Percentiles rank a stretch among this genome's conserved stretches.
phyloP scores from a whole-genome alignment of 2,888 invertebrate species.

The Acronicta aceris region DNA sequence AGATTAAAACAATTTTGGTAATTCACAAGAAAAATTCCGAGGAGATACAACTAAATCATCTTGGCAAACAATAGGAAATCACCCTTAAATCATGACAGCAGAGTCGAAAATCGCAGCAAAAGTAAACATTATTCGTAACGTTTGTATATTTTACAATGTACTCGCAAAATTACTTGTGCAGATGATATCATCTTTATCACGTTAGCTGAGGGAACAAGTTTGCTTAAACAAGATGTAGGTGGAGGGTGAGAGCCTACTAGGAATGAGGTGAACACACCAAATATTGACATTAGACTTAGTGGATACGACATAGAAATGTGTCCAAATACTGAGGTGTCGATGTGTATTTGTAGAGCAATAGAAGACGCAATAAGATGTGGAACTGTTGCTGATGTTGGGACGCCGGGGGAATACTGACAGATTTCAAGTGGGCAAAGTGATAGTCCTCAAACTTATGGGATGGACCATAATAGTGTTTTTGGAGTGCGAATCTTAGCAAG shows the following conservation, averaged over 20 bases:
- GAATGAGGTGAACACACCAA: conserved; percentile 79
- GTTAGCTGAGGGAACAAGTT: conserved; percentile 31
- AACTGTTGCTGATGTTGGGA: conserved; percentile 51
- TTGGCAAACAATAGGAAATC: conserved; percentile 57
- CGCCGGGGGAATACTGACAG: conserved; percentile 48
- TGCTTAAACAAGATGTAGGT: conserved; percentile 12
- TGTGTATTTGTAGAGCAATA: conserved; percentile 82
- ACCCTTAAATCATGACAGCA: conserved; percentile 63
- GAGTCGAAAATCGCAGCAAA: conserved; percentile 63
- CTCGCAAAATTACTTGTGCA: conserved; percentile 39
- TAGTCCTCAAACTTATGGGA: conserved; percentile 7
- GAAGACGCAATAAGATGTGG: conserved; percentile 73
- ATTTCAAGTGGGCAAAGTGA: conserved; percentile 42
- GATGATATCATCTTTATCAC: conserved; percentile 12
- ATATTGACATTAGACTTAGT: conserved; percentile 84
- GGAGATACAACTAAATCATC: conserved; percentile 56
- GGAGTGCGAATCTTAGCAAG: conserved; percentile 10
- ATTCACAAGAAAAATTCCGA: conserved; percentile 57
- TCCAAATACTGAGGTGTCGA: conserved; percentile 81
- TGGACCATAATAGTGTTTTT: conserved; percentile 17
- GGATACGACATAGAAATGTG: conserved; percentile 82
- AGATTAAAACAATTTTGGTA: conserved; percentile 60
- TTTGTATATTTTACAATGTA: conserved; percentile 60
- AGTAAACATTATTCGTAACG: conserved; percentile 69
- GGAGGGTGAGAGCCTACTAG: conserved; percentile 59